Base-by-base conservation (phyloP, 30 jellyfish, hydroid and myxozoan species). In the Nemopilema nomurai region DNA sequence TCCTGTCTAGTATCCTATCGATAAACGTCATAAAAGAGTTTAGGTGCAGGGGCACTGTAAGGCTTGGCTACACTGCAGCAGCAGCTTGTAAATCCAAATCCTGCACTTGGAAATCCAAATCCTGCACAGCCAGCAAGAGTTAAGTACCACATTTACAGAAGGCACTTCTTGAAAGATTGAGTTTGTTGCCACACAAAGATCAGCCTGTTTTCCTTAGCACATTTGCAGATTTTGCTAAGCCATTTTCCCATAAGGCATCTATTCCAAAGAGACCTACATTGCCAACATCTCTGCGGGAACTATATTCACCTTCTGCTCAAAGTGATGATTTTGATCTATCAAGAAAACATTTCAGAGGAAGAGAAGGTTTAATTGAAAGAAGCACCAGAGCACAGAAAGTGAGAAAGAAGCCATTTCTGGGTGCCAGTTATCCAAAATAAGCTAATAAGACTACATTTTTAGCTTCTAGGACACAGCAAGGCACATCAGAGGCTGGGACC, bases 21-120 rank as follows among this genome's bases (percentile, higher is more conserved):
- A n/a, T n/a, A n/a, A n/a, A n/a, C n/a, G n/a, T n/a, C n/a, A n/a
- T n/a, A n/a, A n/a, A n/a, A n/a, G n/a, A n/a, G n/a, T n/a, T n/a
- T n/a, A n/a, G n/a, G 16, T 67, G 24, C 22, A 78, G 68, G 62
- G 91, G 89, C 28, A 89, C 91, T 1, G 81, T 57, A 6, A 65
- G 87, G 3, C 77, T 82, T 18, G 91, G 91, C n/a, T 82, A 82
- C 31, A 82, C 91, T 1, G 6, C 80, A 1, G 29, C 25, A 81
- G 75, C 29, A 28, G 91, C 87, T 6, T 82, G 86, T 28, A 82
- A 89, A 22, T 50, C 49, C 6, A 24, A 8, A n/a, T 81, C 91
- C 1, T 71, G 91, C 28, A 21, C 17, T 8, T 69, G 87, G 91
- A 82, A 71, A 75, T 16, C 18, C 24, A 50, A 26, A 76, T n/a